phyloP scores from a whole-genome alignment of 2,888 invertebrate species.

The Eristalis tenax region DNA sequence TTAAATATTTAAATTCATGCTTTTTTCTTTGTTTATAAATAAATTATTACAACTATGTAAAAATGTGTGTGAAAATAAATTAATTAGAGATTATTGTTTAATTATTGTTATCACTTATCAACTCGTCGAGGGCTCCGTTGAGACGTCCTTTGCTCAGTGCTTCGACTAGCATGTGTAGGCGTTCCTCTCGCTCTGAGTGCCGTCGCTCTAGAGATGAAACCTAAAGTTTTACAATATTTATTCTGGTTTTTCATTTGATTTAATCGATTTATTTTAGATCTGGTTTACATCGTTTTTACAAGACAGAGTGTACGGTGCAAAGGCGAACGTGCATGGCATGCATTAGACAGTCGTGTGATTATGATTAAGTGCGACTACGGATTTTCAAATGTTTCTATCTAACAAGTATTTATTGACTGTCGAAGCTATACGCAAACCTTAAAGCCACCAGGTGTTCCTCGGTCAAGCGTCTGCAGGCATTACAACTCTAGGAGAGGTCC shows the following conservation, averaged over 20 bases:
- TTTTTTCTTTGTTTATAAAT: constrained; percentile 13
- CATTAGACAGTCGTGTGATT: not conserved
- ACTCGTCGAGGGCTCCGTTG: constrained; percentile 79
- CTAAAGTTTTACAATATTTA: constrained; percentile 73
- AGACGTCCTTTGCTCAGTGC: constrained; percentile 81
- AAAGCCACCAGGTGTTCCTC: too few species aligned
- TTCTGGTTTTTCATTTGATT: constrained; percentile 17
- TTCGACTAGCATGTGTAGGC: constrained; percentile 80
- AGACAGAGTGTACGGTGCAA: not conserved
- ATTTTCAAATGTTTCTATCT: not conserved
- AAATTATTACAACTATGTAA: constrained; percentile 55
- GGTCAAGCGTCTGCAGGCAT: too few species aligned
- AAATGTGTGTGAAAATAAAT: constrained; percentile 43
- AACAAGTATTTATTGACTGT: not conserved
- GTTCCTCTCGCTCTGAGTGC: constrained; percentile 81
- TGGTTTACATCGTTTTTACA: not conserved
- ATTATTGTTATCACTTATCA: constrained; percentile 79
- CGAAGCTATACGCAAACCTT: not conserved
- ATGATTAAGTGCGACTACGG: not conserved
- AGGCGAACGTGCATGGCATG: not conserved
- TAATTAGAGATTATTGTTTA: constrained; percentile 73
- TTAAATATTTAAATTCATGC: constrained; percentile 2
- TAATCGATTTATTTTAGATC: not conserved
- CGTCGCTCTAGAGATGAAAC: constrained; percentile 80
- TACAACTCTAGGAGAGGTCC: too few species aligned